Base-by-base conservation (phyloP, 1,140 invertebrate genomes). In the Drosophila bipectinata region DNA sequence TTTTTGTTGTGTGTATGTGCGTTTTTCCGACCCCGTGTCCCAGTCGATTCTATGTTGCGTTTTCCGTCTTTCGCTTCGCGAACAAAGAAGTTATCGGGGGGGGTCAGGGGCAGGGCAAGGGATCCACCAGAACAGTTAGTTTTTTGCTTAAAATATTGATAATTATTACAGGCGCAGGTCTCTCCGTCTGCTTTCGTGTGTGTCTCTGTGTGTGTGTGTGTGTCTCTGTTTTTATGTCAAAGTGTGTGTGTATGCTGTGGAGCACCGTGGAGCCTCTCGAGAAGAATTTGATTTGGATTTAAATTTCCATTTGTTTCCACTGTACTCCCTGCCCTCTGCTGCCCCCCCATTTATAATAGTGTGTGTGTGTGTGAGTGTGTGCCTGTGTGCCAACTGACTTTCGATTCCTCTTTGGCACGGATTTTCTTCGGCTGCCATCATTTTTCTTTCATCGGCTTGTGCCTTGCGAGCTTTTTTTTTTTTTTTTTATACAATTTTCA, bases 101-200 rank as follows among this genome's bases (percentile, higher is more conserved):
- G 48, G 21, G 21, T 52, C 45, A 53, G 55, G 41, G 18, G 30
- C 30, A 37, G 32, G 45, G 21, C 60, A 12, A 48, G 48, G 73
- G 57, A 54, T 63, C 37, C 52, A 54, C 47, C 49, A 47, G 34
- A 56, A 53, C 28, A 68, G 64, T 69, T 56, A 30, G 66, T 37
- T 39, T 69, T 67, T 47, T 74, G 72, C 71, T 64, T 64, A 74
- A 73, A 61, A 75, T 75, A 75, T 75, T 75, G 60, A 75, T 75
- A 75, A 75, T 58, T 75, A 21, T 55, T 64, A 48, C 63, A 32
- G 32, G 28, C 45, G 39, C 47, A 63, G 51, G 34, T 56, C 21
- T 45, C 30, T 69, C 48, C 57, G 59, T 67, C 48, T 56, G 59
- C 62, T 18, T 18, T 18, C 18, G 18, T 18, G 18, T 18, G 18